Evolutionary conservation across 2,888 invertebrate species (phyloP).

Genomic region (Hemaris fuciformis): DNA sequence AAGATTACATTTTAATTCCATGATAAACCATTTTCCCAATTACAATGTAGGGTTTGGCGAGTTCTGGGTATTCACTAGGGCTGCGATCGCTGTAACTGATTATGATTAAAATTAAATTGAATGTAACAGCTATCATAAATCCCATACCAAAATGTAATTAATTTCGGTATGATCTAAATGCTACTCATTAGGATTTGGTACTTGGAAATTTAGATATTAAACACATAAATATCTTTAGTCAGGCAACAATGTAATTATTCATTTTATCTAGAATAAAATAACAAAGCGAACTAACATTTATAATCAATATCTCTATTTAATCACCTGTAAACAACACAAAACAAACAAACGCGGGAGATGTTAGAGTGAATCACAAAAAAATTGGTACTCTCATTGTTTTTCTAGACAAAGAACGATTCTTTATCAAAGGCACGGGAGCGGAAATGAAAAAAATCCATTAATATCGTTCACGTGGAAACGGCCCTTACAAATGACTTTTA

Average conservation of each 20-base stretch:
- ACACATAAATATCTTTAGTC: too few relatives aligned
- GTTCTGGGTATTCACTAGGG: not conserved
- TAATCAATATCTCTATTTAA: not conserved
- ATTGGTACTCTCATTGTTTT: not conserved
- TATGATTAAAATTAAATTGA: too few relatives aligned
- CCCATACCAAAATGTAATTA: too few relatives aligned
- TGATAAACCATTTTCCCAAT: constrained; percentile 47
- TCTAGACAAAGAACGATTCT: constrained; percentile 6
- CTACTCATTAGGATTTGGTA: too few relatives aligned
- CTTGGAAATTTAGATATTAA: too few relatives aligned
- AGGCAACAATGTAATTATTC: too few relatives aligned
- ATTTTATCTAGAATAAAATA: not conserved
- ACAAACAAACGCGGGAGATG: not conserved
- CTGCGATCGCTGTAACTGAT: too few relatives aligned
- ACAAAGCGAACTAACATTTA: not conserved
- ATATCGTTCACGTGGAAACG: constrained; percentile 5
- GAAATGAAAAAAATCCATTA: constrained; percentile 9
- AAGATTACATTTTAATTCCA: constrained; percentile 61
- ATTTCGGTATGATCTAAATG: too few relatives aligned
- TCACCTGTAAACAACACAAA: not conserved
- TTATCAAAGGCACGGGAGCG: constrained; percentile 7
- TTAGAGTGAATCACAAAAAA: not conserved
- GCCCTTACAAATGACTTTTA: constrained; percentile 5
- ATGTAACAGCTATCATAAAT: too few relatives aligned
- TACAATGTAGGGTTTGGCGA: constrained; percentile 13